phyloP scores from a whole-genome alignment of 2,888 invertebrate species.

The Halocaridina rubra region DNA sequence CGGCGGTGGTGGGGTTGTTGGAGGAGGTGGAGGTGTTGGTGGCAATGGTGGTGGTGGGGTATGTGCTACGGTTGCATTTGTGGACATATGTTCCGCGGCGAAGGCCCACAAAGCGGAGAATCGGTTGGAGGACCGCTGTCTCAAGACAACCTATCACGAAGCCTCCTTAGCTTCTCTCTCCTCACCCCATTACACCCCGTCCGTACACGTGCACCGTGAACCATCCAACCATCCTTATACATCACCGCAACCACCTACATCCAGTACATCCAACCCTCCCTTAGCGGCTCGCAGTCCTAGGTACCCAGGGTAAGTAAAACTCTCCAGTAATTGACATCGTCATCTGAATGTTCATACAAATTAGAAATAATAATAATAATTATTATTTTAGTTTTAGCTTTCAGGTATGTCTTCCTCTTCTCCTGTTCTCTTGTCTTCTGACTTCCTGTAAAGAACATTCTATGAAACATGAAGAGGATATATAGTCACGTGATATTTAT shows the following conservation, averaged over 20 bases:
- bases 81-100: slow-evolving; percentile 96
- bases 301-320: slow-evolving; percentile 57
- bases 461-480: too few species aligned
- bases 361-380: too few species aligned
- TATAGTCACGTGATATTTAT: too few species aligned
- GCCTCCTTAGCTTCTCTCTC: slow-evolving; percentile 72
- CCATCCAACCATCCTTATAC: slow-evolving; percentile 69
- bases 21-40: slow-evolving; percentile 58
- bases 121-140: slow-evolving; percentile 85
- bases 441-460: too few species aligned
- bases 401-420: neutral
- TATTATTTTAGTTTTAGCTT: too few species aligned
- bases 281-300: slow-evolving; percentile 61
- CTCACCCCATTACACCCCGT: slow-evolving; percentile 63
- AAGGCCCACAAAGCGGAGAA: slow-evolving; percentile 93
- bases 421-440: neutral
- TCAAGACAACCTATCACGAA: slow-evolving; percentile 92
- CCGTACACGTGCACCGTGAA: slow-evolving; percentile 71
- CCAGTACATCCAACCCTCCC: slow-evolving; percentile 41
- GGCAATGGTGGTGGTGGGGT: slow-evolving; percentile 70
- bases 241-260: slow-evolving; percentile 29
- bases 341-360: too few species aligned
- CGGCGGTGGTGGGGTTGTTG: slow-evolving; percentile 29
- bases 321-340: neutral
- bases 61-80: slow-evolving; percentile 92